Base-by-base conservation (phyloP, 2,113 vertebrate species). In the Copsychus sechellarum region DNA sequence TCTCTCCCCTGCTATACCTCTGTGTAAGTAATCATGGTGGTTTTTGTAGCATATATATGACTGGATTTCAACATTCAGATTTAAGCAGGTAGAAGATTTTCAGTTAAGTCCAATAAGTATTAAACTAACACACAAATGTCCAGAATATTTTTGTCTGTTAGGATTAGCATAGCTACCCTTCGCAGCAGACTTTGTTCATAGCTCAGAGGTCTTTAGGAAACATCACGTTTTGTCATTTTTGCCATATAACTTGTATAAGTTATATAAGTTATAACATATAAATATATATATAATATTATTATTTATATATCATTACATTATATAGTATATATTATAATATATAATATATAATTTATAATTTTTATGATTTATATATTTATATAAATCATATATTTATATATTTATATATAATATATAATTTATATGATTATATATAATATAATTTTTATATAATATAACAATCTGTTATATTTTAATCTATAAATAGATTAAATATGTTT, bases 1-100 rank as follows among this genome's bases (percentile, higher is more conserved):
- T 19, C 84, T 53, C 13, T 62, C 16, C 17, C 47, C 28, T 29
- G 12, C 25, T 19, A 0, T 11, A 11, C 14, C 5, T 9, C 26
- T 5, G 18, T 24, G 8, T 43, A 11, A 34, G 5, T 47, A 29
- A 42, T 33, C 14, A 0, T 2, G 43, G 2, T 33, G 45, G 0
- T 17, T 38, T 90, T 50, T 38, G 3, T 21, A 28, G 23, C 9
- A 6, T 60, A 54, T 25, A 3, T 13, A 12, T 18, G 42, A n/a
- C 10, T 53, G 61, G 8, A 38, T 73, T 69, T 88, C 12, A 5
- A 28, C 22, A 5, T 42, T 29, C 29, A 50, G 20, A 40, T 36
- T 88, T 53, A 38, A 81, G 77, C 21, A 87, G 74, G 20, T 19
- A n/a, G 23, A 19, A 36, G 14, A 34, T 90, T 94, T 84, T 57